Evolutionary conservation across 2,797 vertebrate species (phyloP).

Genomic region (Megaceryle alcyon): DNA sequence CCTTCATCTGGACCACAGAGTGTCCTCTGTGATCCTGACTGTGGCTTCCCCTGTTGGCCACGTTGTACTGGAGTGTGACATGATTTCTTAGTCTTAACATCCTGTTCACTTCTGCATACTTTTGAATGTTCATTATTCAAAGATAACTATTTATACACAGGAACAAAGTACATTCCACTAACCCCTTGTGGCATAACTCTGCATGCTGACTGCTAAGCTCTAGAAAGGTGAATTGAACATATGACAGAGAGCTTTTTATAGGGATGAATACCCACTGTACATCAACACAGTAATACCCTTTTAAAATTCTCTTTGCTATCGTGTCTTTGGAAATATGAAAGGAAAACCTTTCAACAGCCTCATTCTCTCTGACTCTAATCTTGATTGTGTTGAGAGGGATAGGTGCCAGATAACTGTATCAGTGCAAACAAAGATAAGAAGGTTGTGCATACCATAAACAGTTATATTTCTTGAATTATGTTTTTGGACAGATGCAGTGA

Average conservation of each 20-base stretch:
- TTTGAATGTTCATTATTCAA: constrained; percentile 31
- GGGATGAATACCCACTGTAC: constrained; percentile 32
- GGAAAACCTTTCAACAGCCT: constrained; percentile 63
- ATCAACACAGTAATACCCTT: constrained; percentile 13
- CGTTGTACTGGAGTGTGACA: not conserved
- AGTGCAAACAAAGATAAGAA: constrained; percentile 48
- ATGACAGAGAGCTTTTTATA: constrained; percentile 55
- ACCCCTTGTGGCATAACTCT: constrained; percentile 57
- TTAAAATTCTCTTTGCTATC: constrained; percentile 51
- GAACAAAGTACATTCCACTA: constrained; percentile 74
- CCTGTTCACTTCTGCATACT: constrained; percentile 40
- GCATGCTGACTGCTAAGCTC: constrained; percentile 43
- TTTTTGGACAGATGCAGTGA: constrained; percentile 27
- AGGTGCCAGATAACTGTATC: constrained; percentile 24
- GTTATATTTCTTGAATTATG: constrained; percentile 29
- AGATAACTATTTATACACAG: constrained; percentile 64
- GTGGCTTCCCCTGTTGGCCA: not conserved
- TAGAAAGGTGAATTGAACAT: constrained; percentile 43
- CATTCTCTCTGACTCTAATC: constrained; percentile 47
- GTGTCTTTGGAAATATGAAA: constrained; percentile 67
- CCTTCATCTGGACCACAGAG: not conserved
- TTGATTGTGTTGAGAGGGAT: constrained; percentile 59
- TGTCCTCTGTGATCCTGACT: not conserved
- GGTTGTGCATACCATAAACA: constrained; percentile 17
- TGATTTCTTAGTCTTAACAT: constrained; percentile 7